Conservation (phyloP, 2,888 invertebrate species). For the Invenusta paracnida region DNA sequence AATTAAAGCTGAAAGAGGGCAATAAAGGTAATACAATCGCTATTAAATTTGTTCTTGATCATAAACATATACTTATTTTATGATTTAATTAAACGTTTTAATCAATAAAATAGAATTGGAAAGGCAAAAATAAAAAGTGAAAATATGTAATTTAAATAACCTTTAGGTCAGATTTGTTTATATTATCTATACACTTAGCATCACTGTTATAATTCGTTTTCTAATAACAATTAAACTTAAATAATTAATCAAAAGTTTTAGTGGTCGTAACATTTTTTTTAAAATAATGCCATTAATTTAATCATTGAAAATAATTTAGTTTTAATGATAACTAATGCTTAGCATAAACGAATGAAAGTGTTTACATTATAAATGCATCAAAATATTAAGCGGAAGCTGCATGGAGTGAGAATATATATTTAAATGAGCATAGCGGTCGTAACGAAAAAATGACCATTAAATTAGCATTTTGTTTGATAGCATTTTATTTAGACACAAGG, state of each 20-base stretch:
- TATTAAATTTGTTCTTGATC: neutral
- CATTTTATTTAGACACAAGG: neutral
- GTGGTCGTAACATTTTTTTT: neutral
- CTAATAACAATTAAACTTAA: neutral
- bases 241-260: neutral
- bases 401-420: neutral
- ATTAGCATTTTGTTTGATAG: neutral
- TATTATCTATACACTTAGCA: neutral
- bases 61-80: neutral
- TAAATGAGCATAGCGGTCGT: neutral
- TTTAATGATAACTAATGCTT: neutral
- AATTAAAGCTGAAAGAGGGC: no score
- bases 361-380: neutral
- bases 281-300: neutral
- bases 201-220: neutral
- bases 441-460: neutral
- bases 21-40: neutral
- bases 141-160: neutral
- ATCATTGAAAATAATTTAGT: neutral
- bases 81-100: neutral
- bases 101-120: neutral
- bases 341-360: neutral
- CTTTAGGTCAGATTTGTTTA: neutral
- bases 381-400: neutral
- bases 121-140: neutral